Evolutionary conservation across 1,140 invertebrate species (phyloP).

Genomic region (Brachionus rotundiformis): DNA sequence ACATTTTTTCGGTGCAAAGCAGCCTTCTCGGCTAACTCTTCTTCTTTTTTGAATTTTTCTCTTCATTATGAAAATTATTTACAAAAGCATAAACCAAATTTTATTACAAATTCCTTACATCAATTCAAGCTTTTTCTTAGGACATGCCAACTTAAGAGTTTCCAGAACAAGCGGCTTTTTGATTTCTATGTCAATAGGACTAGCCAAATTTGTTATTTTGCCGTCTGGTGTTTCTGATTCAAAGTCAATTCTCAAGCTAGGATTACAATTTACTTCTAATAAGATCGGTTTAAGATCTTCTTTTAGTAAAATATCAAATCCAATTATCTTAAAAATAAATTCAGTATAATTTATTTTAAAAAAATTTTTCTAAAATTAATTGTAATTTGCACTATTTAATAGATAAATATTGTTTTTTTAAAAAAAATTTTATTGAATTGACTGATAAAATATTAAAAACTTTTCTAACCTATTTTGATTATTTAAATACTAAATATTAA

Average conservation of each 20-base stretch:
- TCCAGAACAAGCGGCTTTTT: constrained; percentile 56
- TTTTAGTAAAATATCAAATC: constrained; percentile 83
- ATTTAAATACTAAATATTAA: no score
- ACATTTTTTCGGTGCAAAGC: neutral
- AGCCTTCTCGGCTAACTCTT: constrained; percentile 18
- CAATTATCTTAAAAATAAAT: constrained; percentile 68
- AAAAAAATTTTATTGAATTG: no score
- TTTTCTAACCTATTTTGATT: no score
- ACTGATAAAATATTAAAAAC: no score
- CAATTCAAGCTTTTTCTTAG: constrained; percentile 34
- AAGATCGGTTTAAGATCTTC: constrained; percentile 79
- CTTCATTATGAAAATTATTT: neutral
- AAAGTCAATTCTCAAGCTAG: constrained; percentile 65
- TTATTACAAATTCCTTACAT: constrained; percentile 14
- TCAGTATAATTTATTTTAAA: neutral
- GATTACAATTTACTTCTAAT: constrained; percentile 71
- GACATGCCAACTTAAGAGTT: constrained; percentile 42
- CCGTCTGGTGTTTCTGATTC: constrained; percentile 59
- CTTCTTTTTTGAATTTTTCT: constrained; percentile 45
- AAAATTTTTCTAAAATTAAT: neutral
- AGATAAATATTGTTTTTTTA: no score
- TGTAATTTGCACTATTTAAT: no score
- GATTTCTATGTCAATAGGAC: constrained; percentile 61
- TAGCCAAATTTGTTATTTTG: constrained; percentile 55
- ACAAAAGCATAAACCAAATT: neutral